Base-by-base conservation (phyloP, 2,113 vertebrate genomes). In the Piprites chloris region DNA sequence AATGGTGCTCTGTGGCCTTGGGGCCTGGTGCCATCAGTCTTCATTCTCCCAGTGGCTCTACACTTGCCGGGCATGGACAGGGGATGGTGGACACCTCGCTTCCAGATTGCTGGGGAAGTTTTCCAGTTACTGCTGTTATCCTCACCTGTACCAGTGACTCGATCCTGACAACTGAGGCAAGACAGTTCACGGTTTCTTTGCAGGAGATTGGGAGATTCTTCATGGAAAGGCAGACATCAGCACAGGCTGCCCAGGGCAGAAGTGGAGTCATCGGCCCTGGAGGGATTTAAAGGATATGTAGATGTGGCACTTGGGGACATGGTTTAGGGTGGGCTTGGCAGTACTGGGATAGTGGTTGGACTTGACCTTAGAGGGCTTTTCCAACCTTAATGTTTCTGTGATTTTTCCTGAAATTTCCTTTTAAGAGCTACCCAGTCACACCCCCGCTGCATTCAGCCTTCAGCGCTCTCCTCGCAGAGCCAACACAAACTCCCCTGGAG, bases 1-100 rank as follows among this genome's bases (percentile, higher is more conserved):
- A n/a, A n/a, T n/a, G n/a, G n/a, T n/a, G n/a, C n/a, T n/a, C 49
- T 4, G 6, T 2, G 14, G 22, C 39, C 26, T 46, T 1, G 1
- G 55, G n/a, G 67, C 21, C 21, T 0, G 0, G 26, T 73, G 67
- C 33, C 53, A 89, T 47, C 46, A 15, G 39, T 33, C 37, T 58
- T 47, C 39, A 11, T 1, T 66, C 10, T 46, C 47, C 10, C 35
- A 47, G 62, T 4, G 4, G 21, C 78, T 63, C 24, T 72, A 26
- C 8, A 3, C 28, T 33, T 37, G 47, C 42, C 39, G 52, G 52
- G 22, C 17, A 26, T 1, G 13, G 49, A 8, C 53, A 44, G 0
- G 0, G 59, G 30, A 22, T 14, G 52, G 33, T 35, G 19, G 28
- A 6, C 46, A 69, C 20, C 53, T 73, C 2, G 1, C 39, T 21